Evolutionary conservation across 1,140 invertebrate genomes (phyloP).

Genomic region (Drosophila persimilis): DNA sequence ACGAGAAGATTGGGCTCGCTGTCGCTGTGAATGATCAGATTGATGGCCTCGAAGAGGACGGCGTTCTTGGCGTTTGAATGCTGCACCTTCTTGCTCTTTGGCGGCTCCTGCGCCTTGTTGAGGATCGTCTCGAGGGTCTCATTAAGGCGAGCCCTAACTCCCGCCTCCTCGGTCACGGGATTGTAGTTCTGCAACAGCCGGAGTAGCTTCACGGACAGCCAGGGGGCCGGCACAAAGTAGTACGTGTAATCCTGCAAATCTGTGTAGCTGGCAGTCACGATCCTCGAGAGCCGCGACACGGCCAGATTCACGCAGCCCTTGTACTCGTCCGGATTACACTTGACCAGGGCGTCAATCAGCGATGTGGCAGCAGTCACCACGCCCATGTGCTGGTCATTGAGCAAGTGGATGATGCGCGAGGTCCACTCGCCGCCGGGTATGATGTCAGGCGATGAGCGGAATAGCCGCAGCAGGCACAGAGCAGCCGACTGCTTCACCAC

Average conservation of each 20-base stretch:
- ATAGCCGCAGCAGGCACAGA: constrained; percentile 95
- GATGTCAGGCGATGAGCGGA: constrained; percentile 96
- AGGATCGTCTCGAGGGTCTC: constrained; percentile 99
- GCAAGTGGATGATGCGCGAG: constrained; percentile 98
- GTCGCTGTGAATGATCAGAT: constrained; percentile 99
- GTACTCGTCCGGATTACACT: constrained; percentile 99
- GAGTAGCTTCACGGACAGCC: constrained; percentile 99
- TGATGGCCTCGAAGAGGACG: constrained; percentile 99
- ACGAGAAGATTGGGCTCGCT: constrained; percentile 98
- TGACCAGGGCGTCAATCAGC: constrained; percentile 98
- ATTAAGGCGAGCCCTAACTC: constrained; percentile 96
- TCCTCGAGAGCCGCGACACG: constrained; percentile 97
- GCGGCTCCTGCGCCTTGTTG: constrained; percentile 99
- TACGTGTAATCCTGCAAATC: constrained; percentile 99
- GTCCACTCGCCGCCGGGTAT: constrained; percentile 99
- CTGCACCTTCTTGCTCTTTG: constrained; percentile 99
- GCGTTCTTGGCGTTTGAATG: constrained; percentile 99
- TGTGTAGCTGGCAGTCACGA: constrained; percentile 98
- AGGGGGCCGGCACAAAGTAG: constrained; percentile 99
- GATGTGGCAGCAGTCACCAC: constrained; percentile 99
- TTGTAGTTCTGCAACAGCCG: constrained; percentile 99
- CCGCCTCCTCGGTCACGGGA: constrained; percentile 96
- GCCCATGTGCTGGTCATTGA: constrained; percentile 99
- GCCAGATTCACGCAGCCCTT: constrained; percentile 99
- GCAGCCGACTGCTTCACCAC: constrained; percentile 99